Evolutionary conservation across 1,140 invertebrate genomes (phyloP), one percentile per base, ranked within the genome.

Genomic region (Lasaia peninsularis): DNA sequence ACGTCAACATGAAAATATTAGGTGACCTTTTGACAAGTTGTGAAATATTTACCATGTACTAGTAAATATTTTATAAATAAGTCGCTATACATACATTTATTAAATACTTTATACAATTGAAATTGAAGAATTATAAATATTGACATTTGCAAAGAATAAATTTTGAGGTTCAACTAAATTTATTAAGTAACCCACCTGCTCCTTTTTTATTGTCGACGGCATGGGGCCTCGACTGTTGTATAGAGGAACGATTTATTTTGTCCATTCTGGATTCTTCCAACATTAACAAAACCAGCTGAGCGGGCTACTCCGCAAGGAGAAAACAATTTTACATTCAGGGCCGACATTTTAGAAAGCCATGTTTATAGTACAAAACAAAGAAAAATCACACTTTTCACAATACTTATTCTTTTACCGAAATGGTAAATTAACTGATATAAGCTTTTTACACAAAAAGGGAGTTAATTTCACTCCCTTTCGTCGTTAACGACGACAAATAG

Each of bases 311-410:
- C 93, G 91, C 91, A 90, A 90, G 92, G 92, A 94, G 93, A 92
- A 90, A 91, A 88, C 80, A 89, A 89, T 83, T 79, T 78, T 89
- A 91, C 87, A 85, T 92, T 92, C 91, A 92, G 82, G 80, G 88
- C 88, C 92, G 91, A 93, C 94, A 94, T 94, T 91, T 94, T 93
- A 95, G 92, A 92, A 94, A 94, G 93, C 93, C 94, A 95, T 95
- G 92, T 93, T 93, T 93, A 90, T 89, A 76, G 85, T 85, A 81
- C 78, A 78, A 82, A 81, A 89, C 80, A 86, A 88, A 87, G 84
- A 89, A 90, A 91, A 91, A 85, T 65, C 58, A 60, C 52, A 73
- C 69, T 67, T 71, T 72, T 63, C 60, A 74, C 57, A 62, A 75
- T 52, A 61, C 71, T 71, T 70, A 74, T 65, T 56, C 60, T 16